These are phyloP conservation scores for Pemphredon lugubris DNA, from an alignment of 2,888 invertebrate species.

Conservation along the genomic window DNA sequence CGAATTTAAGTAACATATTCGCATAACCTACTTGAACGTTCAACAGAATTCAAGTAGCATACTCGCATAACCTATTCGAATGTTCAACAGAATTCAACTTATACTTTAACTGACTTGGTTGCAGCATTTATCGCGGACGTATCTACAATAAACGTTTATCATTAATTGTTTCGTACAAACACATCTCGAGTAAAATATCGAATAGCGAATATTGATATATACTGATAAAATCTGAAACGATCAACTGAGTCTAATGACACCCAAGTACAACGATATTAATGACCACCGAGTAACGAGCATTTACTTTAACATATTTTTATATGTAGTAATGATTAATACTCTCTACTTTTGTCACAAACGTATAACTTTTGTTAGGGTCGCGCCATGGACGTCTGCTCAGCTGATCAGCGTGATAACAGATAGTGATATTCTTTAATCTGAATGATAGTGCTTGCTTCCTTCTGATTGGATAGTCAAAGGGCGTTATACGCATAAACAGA, in stretches of 20 bases:
- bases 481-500: constrained; percentile 30
- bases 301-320: constrained; percentile 4
- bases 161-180: too few species aligned
- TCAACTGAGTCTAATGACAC: constrained; percentile 8
- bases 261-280: constrained; percentile 15
- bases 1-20: constrained; percentile 30
- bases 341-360: constrained; percentile 18
- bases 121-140: neutral
- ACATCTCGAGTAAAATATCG: constrained; percentile 3
- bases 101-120: neutral
- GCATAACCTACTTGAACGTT: constrained; percentile 51
- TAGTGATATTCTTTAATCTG: constrained; percentile 38
- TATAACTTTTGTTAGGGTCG: constrained; percentile 10
- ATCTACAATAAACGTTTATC: neutral
- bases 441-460: constrained; percentile 26
- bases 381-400: constrained; percentile 32
- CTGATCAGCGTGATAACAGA: constrained; percentile 48
- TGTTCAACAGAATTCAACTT: constrained; percentile 2
- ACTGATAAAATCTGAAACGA: neutral
- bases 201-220: neutral
- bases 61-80: constrained; percentile 53
- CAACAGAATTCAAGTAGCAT: constrained; percentile 22
- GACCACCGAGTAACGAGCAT: constrained; percentile 9
- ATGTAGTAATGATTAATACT: constrained; percentile 3
- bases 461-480: constrained; percentile 45